These are phyloP conservation scores for Hoplias malabaricus DNA, from an alignment of 2,113 vertebrate species.

Conservation along the genomic window DNA sequence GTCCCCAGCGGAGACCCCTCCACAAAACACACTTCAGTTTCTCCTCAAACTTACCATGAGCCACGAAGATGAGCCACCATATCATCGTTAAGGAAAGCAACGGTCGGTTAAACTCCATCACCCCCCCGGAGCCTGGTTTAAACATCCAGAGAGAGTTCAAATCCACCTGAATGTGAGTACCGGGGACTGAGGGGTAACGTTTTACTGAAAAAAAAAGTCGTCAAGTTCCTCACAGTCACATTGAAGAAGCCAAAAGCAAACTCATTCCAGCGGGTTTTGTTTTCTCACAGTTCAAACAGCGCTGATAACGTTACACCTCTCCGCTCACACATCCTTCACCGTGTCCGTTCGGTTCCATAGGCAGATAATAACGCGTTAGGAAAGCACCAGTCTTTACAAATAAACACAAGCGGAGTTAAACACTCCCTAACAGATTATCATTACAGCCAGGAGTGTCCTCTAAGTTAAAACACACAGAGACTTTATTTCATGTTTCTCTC, in stretches of 20 bases:
- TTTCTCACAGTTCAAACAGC: slow-evolving; percentile 4
- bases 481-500: neutral
- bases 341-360: neutral
- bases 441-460: neutral
- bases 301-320: neutral
- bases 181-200: neutral
- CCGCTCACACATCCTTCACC: slow-evolving; percentile 13
- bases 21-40: neutral
- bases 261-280: slow-evolving; percentile 6
- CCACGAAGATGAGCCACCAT: slow-evolving; percentile 61
- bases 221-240: slow-evolving; percentile 11
- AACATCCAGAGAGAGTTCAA: slow-evolving; percentile 12
- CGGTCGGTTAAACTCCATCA: slow-evolving; percentile 67
- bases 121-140: slow-evolving; percentile 21
- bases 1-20: neutral
- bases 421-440: neutral
- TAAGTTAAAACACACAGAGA: neutral
- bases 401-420: neutral
- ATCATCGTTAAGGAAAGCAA: slow-evolving; percentile 57
- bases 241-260: slow-evolving; percentile 35
- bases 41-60: slow-evolving; percentile 67
- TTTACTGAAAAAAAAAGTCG: neutral
- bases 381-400: too few species aligned
- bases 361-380: neutral
- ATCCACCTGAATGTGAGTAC: slow-evolving; percentile 15